A percentile compares a stretch with the other conserved stretches of the same genome.
Evolutionary conservation across 1,140 invertebrate genomes (phyloP).

Genomic region (Liolophura sinensis): DNA sequence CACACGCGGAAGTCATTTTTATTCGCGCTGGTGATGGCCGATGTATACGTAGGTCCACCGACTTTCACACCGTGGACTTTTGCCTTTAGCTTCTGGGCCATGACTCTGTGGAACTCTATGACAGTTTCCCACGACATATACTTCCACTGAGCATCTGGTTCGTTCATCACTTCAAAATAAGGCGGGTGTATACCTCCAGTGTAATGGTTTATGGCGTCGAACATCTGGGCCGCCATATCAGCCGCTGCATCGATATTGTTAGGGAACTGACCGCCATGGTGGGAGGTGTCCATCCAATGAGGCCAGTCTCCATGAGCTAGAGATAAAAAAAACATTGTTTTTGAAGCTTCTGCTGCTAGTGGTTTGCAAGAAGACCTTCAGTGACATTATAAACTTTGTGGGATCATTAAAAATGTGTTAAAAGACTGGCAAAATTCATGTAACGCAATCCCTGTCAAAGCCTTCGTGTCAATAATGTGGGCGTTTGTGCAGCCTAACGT

Average conservation of each 20-base stretch:
- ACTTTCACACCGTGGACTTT: conserved; percentile 7
- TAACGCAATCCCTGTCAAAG: too few species aligned
- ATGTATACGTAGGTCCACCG: conserved; percentile 2
- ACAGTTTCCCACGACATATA: conserved; percentile 8
- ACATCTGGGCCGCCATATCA: neutral
- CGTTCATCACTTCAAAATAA: conserved; percentile 9
- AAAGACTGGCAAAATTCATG: too few species aligned
- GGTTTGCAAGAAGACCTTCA: too few species aligned
- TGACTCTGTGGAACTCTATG: conserved; percentile 4
- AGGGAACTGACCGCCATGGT: conserved; percentile 10
- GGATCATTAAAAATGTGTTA: too few species aligned
- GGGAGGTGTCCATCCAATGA: conserved; percentile 8
- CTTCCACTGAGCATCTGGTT: conserved; percentile 10
- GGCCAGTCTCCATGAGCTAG: too few species aligned
- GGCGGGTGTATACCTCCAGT: neutral
- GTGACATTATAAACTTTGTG: too few species aligned
- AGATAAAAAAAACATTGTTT: too few species aligned
- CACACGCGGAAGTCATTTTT: conserved; percentile 5
- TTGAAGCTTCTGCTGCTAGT: too few species aligned
- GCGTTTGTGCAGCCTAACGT: too few species aligned
- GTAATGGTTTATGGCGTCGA: too few species aligned
- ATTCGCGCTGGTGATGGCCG: neutral
- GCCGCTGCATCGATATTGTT: conserved; percentile 11
- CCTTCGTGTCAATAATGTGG: too few species aligned
- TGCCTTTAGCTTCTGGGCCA: conserved; percentile 7